Conservation (phyloP, 2,113 vertebrate species). For the Lutjanus erythropterus region DNA sequence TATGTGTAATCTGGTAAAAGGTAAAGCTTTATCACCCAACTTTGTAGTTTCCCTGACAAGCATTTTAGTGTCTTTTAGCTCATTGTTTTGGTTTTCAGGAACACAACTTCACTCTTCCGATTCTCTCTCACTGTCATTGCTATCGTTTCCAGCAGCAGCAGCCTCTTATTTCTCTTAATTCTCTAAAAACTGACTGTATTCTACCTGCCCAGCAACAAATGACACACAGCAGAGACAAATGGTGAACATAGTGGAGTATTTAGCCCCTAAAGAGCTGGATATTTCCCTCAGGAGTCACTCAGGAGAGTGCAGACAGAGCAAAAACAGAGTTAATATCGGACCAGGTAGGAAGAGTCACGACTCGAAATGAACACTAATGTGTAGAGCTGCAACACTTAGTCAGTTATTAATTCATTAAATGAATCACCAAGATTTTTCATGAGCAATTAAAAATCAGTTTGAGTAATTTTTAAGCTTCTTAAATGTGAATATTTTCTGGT, state of each 20-base stretch:
- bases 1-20: too few species aligned
- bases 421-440: too few species aligned
- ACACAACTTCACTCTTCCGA: not conserved
- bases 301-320: not conserved
- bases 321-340: not conserved
- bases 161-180: too few species aligned
- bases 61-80: not conserved
- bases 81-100: not conserved
- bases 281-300: not conserved
- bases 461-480: too few species aligned
- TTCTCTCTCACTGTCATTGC: not conserved
- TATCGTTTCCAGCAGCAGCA: not conserved
- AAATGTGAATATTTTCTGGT: too few species aligned
- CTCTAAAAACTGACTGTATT: too few species aligned
- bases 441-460: too few species aligned
- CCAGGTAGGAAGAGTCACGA: not conserved
- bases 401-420: too few species aligned
- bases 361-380: not conserved
- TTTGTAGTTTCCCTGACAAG: not conserved
- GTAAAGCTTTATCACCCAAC: not conserved
- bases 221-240: not conserved
- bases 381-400: too few species aligned
- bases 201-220: not conserved
- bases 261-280: not conserved
- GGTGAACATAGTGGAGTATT: too few species aligned